phyloP scores from a whole-genome alignment of 2,113 vertebrate species.

The Psephotus haematonotus region DNA sequence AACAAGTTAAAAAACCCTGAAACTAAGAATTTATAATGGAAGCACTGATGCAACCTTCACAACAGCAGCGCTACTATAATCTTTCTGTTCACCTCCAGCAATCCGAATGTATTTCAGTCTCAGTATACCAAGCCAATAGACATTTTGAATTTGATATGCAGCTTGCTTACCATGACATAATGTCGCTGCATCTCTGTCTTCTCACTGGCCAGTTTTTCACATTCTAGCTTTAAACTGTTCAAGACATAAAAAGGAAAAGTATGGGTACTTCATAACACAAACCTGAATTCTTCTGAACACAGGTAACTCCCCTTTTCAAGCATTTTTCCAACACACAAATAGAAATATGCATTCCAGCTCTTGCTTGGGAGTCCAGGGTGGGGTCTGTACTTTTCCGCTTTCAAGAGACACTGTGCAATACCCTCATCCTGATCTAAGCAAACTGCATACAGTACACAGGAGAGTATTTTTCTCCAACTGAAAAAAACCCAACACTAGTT shows the following conservation, averaged over 20 bases:
- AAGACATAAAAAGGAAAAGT: constrained; percentile 48
- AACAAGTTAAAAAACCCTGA: constrained; percentile 42
- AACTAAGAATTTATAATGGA: constrained; percentile 49
- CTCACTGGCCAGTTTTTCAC: constrained; percentile 96
- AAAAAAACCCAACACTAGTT: not conserved
- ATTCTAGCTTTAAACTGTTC: constrained; percentile 93
- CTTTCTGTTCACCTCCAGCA: constrained; percentile 27
- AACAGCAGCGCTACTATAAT: not conserved
- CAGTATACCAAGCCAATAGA: constrained; percentile 48
- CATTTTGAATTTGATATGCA: constrained; percentile 61
- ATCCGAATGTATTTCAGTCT: not conserved
- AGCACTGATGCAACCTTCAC: constrained; percentile 27
- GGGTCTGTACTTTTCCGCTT: not conserved
- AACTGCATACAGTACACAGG: not conserved
- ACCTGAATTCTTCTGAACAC: not conserved
- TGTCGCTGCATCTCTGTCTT: constrained; percentile 98
- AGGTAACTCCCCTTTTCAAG: not conserved
- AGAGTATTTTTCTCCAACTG: not conserved
- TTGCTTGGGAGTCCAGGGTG: not conserved
- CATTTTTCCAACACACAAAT: not conserved
- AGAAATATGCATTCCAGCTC: not conserved
- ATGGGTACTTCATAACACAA: constrained; percentile 18
- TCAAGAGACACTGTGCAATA: not conserved
- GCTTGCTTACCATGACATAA: constrained; percentile 95
- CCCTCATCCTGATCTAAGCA: not conserved